phyloP scores from a whole-genome alignment of 1,140 invertebrate genomes.

The Drosophila ambigua region DNA sequence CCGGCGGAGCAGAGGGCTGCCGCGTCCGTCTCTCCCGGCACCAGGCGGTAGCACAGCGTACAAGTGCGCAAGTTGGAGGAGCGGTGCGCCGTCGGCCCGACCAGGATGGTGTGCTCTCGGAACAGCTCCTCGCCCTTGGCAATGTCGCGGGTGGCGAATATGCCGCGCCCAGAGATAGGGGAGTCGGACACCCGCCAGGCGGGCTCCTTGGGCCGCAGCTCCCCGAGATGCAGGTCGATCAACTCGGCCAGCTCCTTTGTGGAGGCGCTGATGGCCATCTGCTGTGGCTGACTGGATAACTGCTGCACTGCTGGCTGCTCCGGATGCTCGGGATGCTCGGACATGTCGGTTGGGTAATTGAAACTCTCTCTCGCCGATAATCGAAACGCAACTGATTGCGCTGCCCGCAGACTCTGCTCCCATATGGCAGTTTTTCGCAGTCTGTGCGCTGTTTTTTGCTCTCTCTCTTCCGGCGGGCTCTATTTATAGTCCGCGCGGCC shows the following conservation, averaged over 20 bases:
- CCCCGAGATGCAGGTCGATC: constrained; percentile 71
- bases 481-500: constrained; percentile 27
- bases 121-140: constrained; percentile 88
- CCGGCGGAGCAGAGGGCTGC: constrained; percentile 83
- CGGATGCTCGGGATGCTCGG: neutral
- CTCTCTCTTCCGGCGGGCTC: constrained; percentile 11
- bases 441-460: neutral
- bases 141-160: constrained; percentile 88
- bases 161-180: constrained; percentile 86
- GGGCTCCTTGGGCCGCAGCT: constrained; percentile 43
- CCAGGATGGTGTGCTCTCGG: constrained; percentile 87
- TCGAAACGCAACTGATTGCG: constrained; percentile 50
- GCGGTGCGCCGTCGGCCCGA: constrained; percentile 85
- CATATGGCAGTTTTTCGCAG: constrained; percentile 14
- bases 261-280: constrained; percentile 63
- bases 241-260: constrained; percentile 68
- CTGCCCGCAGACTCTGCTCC: constrained; percentile 23
- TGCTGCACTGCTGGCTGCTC: constrained; percentile 4
- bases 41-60: constrained; percentile 62
- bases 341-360: constrained; percentile 27
- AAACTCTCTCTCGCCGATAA: constrained; percentile 40
- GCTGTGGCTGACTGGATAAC: constrained; percentile 17
- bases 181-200: constrained; percentile 85
- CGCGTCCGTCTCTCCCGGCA: constrained; percentile 59
- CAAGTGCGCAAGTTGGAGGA: constrained; percentile 69